Base-by-base conservation (phyloP, 2,113 vertebrate genomes). In the Paedocypris sp. region DNA sequence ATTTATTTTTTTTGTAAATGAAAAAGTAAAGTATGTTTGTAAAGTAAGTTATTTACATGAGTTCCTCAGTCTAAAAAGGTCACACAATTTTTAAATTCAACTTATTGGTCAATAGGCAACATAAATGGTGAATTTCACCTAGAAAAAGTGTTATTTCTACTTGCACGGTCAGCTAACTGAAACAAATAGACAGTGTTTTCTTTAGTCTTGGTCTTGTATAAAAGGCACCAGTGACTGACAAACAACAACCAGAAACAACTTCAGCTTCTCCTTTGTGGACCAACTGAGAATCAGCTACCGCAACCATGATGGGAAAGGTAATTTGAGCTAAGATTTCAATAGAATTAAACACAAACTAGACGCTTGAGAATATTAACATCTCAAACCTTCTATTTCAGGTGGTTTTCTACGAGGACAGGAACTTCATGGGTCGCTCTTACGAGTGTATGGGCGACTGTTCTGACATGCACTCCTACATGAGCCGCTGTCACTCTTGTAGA, bases 361-460 rank as follows among this genome's bases (percentile, higher is more conserved):
- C n/a, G n/a, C n/a, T n/a, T n/a, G n/a, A n/a, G 39, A 23, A 13
- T 5, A 9, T 25, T 16, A 15, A 42, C 10, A 32, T 35, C 4
- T 16, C 23, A 28, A 10, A 36, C 19, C 45, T 38, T 20, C 11
- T n/a, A 26, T 69, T 25, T 16, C 73, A 87, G 78, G 77, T 83
- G 22, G 74, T 62, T 64, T 84, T 81, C 57, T n/a, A n/a, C n/a
- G n/a, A n/a, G n/a, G n/a, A n/a, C n/a, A n/a, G n/a, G n/a, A n/a
- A n/a, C n/a, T n/a, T n/a, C n/a, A n/a, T n/a, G n/a, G n/a, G n/a
- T n/a, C n/a, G n/a, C n/a, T n/a, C n/a, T n/a, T n/a, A n/a, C n/a
- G n/a, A n/a, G n/a, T n/a, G n/a, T n/a, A n/a, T n/a, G n/a, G n/a
- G n/a, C n/a, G n/a, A n/a, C n/a, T n/a, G n/a, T n/a, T n/a, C n/a